These are phyloP conservation scores for Littorina saxatilis DNA, from an alignment of 1,140 invertebrate genomes.

Conservation along the genomic window DNA sequence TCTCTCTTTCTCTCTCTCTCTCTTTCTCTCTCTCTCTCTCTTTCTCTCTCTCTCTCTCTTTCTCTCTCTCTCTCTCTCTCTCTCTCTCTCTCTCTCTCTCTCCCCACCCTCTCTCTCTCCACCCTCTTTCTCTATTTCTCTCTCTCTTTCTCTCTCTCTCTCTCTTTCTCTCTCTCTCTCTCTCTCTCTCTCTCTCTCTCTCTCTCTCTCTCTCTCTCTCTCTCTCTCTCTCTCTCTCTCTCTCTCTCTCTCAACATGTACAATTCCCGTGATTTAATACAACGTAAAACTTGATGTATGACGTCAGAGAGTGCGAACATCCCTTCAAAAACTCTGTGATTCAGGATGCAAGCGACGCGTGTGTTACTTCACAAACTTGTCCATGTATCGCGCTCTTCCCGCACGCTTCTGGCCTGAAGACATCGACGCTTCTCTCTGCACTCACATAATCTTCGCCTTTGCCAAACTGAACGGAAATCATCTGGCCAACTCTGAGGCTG, in stretches of 20 bases:
- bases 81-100: not conserved
- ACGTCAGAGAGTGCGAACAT: too few species aligned
- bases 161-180: not conserved
- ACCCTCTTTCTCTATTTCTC: too few species aligned
- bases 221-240: too few species aligned
- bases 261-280: too few species aligned
- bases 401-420: slow-evolving; percentile 80
- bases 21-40: not conserved
- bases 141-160: not conserved
- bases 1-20: not conserved
- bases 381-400: slow-evolving; percentile 57
- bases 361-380: slow-evolving; percentile 71
- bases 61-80: not conserved
- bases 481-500: slow-evolving; percentile 56
- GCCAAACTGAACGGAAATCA: slow-evolving; percentile 80
- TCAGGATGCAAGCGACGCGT: slow-evolving; percentile 39
- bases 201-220: too few species aligned
- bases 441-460: slow-evolving; percentile 88
- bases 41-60: not conserved
- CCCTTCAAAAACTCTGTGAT: too few species aligned
- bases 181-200: not conserved
- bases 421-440: slow-evolving; percentile 85
- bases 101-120: not conserved
- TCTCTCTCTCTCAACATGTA: too few species aligned
- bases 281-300: too few species aligned